Evolutionary conservation across 2,888 invertebrate genomes (phyloP).

Genomic region (Trachelus troglodyta): DNA sequence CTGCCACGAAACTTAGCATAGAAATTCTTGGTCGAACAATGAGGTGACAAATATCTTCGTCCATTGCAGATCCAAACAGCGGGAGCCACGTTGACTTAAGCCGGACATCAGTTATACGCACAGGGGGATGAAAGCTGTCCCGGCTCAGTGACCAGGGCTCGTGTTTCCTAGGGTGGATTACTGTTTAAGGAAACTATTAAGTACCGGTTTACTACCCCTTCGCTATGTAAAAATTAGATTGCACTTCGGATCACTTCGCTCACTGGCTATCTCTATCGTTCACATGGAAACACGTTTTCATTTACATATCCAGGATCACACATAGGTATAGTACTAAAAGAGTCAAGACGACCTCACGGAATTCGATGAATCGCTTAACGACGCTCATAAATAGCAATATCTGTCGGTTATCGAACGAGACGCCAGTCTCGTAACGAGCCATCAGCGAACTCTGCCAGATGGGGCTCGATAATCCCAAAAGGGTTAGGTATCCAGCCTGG

Average conservation of each 20-base stretch:
- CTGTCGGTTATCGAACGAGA: constrained; percentile 60
- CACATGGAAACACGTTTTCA: background rate
- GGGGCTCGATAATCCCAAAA: constrained; percentile 62
- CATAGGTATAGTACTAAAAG: background rate
- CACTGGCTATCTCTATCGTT: background rate
- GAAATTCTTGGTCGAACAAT: constrained; percentile 55
- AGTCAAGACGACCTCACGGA: background rate
- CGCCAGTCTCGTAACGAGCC: constrained; percentile 62
- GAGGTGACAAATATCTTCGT: constrained; percentile 62
- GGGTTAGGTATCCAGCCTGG: constrained; percentile 46
- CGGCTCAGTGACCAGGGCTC: constrained; percentile 31
- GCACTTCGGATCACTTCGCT: background rate
- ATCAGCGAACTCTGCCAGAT: constrained; percentile 60
- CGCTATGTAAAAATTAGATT: background rate
- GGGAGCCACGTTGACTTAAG: constrained; percentile 49
- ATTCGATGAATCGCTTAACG: constrained; percentile 36
- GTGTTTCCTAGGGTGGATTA: constrained; percentile 30
- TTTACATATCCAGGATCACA: background rate
- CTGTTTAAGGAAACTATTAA: constrained; percentile 33
- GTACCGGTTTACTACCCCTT: background rate
- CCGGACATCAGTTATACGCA: constrained; percentile 53
- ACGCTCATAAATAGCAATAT: constrained; percentile 63
- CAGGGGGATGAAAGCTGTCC: constrained; percentile 11
- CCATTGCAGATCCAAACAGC: constrained; percentile 28
- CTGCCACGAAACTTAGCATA: constrained; percentile 49